Conservation (phyloP, 2,113 vertebrate species). For the Ammodytes marinus region DNA sequence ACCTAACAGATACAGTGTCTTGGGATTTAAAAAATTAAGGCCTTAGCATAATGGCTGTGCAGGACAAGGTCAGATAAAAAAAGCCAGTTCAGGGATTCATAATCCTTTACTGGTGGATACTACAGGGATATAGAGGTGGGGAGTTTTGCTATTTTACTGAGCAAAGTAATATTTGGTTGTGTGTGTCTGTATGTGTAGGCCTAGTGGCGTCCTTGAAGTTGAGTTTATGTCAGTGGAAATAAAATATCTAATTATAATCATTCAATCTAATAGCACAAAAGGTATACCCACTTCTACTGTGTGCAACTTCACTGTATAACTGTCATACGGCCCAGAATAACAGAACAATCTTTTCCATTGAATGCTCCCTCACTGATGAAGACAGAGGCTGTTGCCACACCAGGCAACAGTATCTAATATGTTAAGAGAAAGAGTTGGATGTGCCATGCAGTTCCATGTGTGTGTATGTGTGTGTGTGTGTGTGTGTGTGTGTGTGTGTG, state of each 20-base stretch:
- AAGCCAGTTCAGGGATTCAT: background rate
- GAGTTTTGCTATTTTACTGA: background rate
- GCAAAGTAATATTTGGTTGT: background rate
- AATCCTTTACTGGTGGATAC: background rate
- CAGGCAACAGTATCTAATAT: background rate
- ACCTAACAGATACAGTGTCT: background rate
- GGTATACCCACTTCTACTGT: background rate
- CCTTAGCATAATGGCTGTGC: background rate
- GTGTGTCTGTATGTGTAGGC: background rate
- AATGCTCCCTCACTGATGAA: too few species aligned
- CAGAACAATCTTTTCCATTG: slow-evolving; percentile 19
- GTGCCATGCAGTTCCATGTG: background rate
- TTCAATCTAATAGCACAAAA: background rate
- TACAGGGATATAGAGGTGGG: background rate
- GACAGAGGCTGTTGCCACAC: too few species aligned
- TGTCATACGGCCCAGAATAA: background rate
- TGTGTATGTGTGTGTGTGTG: background rate
- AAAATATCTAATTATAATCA: background rate
- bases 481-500: background rate
- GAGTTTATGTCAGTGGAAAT: background rate
- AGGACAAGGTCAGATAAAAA: background rate
- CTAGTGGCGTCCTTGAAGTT: background rate
- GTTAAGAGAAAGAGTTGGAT: background rate
- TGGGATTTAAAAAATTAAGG: background rate
- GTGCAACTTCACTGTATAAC: background rate